Evolutionary conservation across 2,113 vertebrate genomes (phyloP).

Genomic region (Erythrocercus mccallii): DNA sequence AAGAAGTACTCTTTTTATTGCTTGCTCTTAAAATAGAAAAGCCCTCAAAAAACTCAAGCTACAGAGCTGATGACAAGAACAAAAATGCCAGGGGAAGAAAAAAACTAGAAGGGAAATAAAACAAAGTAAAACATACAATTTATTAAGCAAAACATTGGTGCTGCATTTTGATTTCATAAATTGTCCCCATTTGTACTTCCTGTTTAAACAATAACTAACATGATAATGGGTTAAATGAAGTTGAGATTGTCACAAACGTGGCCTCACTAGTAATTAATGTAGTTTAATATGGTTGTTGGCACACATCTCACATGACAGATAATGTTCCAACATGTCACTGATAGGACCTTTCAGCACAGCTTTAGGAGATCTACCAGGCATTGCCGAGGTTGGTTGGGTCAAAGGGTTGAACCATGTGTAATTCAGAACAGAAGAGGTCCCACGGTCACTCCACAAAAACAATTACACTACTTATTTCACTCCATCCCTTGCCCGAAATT

Average conservation of each 20-base stretch:
- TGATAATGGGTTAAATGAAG: slow-evolving; percentile 62
- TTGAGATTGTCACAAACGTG: slow-evolving; percentile 58
- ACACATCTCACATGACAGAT: slow-evolving; percentile 77
- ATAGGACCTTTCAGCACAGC: slow-evolving; percentile 73
- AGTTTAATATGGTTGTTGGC: slow-evolving; percentile 71
- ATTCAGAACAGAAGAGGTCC: slow-evolving; percentile 83
- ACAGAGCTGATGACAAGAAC: not conserved
- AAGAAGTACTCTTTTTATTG: not conserved
- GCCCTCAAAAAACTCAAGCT: not conserved
- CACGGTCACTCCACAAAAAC: slow-evolving; percentile 81
- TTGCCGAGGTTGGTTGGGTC: slow-evolving; percentile 74
- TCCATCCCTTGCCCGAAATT: slow-evolving; percentile 74
- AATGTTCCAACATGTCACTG: slow-evolving; percentile 78
- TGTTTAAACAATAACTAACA: slow-evolving; percentile 63
- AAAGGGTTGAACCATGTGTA: slow-evolving; percentile 83
- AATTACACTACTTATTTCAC: slow-evolving; percentile 82
- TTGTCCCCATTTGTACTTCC: slow-evolving; percentile 56
- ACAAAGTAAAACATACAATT: not conserved
- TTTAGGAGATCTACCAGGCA: slow-evolving; percentile 73
- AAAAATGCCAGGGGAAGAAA: not conserved
- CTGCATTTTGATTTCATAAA: slow-evolving; percentile 44
- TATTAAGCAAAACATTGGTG: slow-evolving; percentile 37
- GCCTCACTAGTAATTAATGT: slow-evolving; percentile 63
- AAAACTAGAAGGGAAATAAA: not conserved
- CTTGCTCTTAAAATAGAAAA: not conserved